These are phyloP conservation scores for Ianthella basta DNA, from an alignment of 37 sponge, comb jelly and placozoan species.

Conservation along the genomic window DNA sequence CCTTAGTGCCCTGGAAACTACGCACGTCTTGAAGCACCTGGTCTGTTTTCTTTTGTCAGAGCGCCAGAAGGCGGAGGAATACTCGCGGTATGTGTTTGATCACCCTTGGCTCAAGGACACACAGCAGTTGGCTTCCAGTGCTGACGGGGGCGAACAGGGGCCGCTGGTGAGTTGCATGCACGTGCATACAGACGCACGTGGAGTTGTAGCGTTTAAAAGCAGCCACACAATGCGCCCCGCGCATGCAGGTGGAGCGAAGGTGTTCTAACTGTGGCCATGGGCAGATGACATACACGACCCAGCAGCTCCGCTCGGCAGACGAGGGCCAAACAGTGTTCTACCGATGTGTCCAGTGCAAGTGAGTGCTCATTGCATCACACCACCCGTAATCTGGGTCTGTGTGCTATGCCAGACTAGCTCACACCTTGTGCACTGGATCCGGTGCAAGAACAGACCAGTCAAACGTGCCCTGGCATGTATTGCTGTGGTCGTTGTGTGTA, in stretches of 20 bases:
- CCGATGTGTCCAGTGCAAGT: conserved; percentile 86
- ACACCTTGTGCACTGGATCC: too few relatives aligned
- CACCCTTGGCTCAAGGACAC: conserved; percentile 23
- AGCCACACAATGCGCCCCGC: too few relatives aligned
- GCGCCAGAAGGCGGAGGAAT: neutral
- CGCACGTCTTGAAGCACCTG: neutral
- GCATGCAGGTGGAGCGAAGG: conserved; percentile 79
- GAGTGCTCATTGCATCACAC: too few relatives aligned
- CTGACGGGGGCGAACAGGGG: neutral
- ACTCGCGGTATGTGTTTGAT: neutral
- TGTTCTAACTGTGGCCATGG: conserved; percentile 90
- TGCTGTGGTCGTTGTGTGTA: too few relatives aligned
- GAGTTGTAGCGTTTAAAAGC: too few relatives aligned
- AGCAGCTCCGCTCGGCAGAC: conserved; percentile 93
- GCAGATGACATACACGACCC: conserved; percentile 92
- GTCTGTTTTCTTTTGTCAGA: neutral
- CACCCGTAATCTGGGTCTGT: too few relatives aligned
- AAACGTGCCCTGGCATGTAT: too few relatives aligned
- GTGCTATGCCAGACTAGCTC: too few relatives aligned
- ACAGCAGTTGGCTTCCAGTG: neutral
- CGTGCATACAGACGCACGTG: too few relatives aligned
- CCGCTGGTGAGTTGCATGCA: too few relatives aligned
- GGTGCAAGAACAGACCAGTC: too few relatives aligned
- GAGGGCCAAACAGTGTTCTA: conserved; percentile 99
- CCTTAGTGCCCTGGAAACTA: too few relatives aligned